These are phyloP conservation scores for Pimpla rufipes DNA, from an alignment of 2,888 invertebrate genomes.

Conservation along the genomic window DNA sequence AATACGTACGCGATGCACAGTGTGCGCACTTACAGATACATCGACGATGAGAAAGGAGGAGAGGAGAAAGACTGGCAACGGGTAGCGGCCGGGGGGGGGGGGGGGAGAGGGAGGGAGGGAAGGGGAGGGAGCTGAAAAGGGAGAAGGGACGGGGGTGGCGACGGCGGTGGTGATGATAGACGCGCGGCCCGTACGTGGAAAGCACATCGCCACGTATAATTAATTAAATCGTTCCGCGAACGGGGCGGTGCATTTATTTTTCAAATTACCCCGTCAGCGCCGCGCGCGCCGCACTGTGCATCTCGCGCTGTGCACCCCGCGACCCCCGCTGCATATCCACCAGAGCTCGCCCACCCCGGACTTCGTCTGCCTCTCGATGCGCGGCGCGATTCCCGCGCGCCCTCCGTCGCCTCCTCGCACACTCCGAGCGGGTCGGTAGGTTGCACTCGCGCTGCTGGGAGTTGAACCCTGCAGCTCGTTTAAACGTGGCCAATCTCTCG, in stretches of 20 bases:
- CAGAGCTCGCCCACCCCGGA: not conserved
- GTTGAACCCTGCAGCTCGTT: constrained; percentile 42
- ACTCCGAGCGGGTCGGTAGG: not conserved
- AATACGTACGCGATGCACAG: constrained; percentile 24
- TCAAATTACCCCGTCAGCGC: constrained; percentile 67
- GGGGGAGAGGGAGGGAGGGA: not conserved
- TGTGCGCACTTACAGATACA: constrained; percentile 1
- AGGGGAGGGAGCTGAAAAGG: not conserved
- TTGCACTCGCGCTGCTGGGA: no score
- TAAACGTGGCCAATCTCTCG: constrained; percentile 65
- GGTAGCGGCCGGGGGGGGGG: no score
- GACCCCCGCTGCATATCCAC: no score
- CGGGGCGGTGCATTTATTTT: constrained; percentile 67
- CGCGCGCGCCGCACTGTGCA: constrained; percentile 30
- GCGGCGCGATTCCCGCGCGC: not conserved
- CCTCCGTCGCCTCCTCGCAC: not conserved
- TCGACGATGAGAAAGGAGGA: constrained; percentile 29
- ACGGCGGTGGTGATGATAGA: not conserved
- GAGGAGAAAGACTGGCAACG: not conserved
- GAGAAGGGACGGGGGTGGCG: no score
- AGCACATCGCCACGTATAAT: constrained; percentile 62
- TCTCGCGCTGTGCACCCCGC: not conserved
- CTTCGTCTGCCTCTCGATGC: not conserved
- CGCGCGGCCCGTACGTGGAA: constrained; percentile 48
- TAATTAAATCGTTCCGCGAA: constrained; percentile 68